A percentile compares a stretch with the other conserved stretches of the same genome.
These are phyloP conservation scores for Isurus oxyrinchus DNA, from an alignment of 2,113 vertebrate genomes.

Conservation along the genomic window DNA sequence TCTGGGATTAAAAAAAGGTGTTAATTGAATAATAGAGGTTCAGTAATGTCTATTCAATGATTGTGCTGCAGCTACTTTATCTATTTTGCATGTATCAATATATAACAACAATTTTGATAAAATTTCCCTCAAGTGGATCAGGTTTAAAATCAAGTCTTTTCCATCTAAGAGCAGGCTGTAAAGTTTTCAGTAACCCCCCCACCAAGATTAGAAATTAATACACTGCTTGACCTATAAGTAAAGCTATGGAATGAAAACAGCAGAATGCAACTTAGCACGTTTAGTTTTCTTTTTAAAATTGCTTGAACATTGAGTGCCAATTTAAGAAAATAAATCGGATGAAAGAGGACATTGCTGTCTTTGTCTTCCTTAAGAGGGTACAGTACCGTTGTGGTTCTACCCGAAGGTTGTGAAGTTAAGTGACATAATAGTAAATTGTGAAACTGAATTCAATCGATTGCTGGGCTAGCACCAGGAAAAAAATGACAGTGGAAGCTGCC, in stretches of 20 bases:
- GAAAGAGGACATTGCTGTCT: not conserved
- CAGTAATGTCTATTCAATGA: not conserved
- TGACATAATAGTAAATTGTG: not conserved
- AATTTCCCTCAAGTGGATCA: not conserved
- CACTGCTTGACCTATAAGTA: not conserved
- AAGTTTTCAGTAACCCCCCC: not conserved
- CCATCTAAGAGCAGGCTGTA: not conserved
- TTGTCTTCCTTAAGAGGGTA: not conserved
- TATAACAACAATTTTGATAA: not conserved
- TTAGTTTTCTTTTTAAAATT: not conserved
- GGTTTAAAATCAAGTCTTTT: not conserved
- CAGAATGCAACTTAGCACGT: not conserved
- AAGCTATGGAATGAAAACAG: not conserved
- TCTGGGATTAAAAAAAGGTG: not conserved
- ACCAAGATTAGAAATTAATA: not conserved
- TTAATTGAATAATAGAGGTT: not conserved
- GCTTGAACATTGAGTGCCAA: not conserved
- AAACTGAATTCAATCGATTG: not conserved
- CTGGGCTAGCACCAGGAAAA: not conserved
- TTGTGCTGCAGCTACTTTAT: not conserved
- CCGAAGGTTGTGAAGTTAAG: not conserved
- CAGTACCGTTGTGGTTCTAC: not conserved
- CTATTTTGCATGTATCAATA: not conserved
- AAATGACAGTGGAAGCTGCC: not conserved
- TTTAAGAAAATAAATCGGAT: not conserved